A percentile compares a stretch with the other conserved stretches of the same genome.
Conservation (phyloP, 2,797 vertebrate genomes). For the Aselliscus stoliczkanus region DNA sequence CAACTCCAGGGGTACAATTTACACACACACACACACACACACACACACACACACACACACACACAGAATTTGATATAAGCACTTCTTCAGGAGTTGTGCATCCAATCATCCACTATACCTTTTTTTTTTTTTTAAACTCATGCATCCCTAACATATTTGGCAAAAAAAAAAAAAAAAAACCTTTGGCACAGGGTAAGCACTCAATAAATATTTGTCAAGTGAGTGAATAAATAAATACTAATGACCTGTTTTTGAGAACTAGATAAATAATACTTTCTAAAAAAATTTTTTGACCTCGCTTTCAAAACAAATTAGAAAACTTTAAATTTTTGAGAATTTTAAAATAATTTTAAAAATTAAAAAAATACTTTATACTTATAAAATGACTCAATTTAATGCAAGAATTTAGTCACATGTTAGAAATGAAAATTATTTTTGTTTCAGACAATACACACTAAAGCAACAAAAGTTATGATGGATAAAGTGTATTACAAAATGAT, state of each 20-base stretch:
- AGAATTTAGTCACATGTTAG: neutral
- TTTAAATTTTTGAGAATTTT: neutral
- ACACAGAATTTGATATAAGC: neutral
- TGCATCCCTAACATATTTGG: neutral
- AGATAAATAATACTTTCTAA: neutral
- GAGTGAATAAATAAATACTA: neutral
- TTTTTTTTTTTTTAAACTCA: neutral
- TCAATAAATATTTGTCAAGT: neutral
- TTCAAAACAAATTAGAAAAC: neutral
- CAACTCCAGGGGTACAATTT: neutral
- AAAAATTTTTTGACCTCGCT: neutral
- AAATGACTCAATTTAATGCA: neutral
- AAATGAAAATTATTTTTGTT: neutral
- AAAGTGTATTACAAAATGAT: neutral
- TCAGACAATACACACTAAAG: neutral
- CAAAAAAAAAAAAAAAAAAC: neutral
- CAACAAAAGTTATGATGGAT: neutral
- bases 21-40: neutral
- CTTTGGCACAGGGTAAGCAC: neutral
- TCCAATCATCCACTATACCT: neutral
- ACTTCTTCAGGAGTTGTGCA: neutral
- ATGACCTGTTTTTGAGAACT: neutral
- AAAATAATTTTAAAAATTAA: neutral
- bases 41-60: neutral
- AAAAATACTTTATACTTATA: neutral